Base-by-base conservation (phyloP, 2,888 invertebrate genomes). In the Beris chalybata region DNA sequence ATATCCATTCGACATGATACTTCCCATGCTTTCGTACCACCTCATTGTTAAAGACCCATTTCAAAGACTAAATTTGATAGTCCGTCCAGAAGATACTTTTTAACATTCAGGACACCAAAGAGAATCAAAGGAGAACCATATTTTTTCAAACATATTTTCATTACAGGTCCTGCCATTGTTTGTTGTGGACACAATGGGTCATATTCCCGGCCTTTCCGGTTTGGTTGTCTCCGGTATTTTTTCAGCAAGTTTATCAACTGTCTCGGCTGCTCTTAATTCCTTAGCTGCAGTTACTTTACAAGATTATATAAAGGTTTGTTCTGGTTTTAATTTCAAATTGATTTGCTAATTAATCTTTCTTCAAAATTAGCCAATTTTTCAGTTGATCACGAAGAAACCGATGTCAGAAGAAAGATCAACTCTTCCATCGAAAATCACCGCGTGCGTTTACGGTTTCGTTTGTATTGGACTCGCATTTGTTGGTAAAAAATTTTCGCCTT, bases 221-320 rank as follows among this genome's bases (percentile, higher is more conserved):
- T 83, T 97, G 29, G 95, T 96, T 76, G 90, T 95, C 0, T 92
- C 95, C 4, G 91, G 95, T 4, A 90, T 97, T 68, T 95, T 96
- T 77, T 93, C 93, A 73, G 96, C 93, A 0, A 91, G 95, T 0
- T 83, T 96, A 9, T 95, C 95, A 53, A 95, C 95, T 0, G 90
- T 97, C 67, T 96, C 95, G 0, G 94, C 96, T 0, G 89, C 94
- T 1, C 86, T 96, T 67, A 96, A 95, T 75, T 93, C 95, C 1
- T 82, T 97, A 55, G 90, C 96, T 0, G 95, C 96, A 0, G 93
- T 96, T 12, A 92, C 94, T 0, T 82, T 95, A 53, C 90, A 93
- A 74, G 97, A 97, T 80, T 93, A 95, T 71, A 81, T 95, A 4
- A 87, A 87, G 74, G 82, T 82, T 69, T 59, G 54, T 9, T 31